Base-by-base conservation (phyloP, 2,113 vertebrate species). In the Epinephelus moara region DNA sequence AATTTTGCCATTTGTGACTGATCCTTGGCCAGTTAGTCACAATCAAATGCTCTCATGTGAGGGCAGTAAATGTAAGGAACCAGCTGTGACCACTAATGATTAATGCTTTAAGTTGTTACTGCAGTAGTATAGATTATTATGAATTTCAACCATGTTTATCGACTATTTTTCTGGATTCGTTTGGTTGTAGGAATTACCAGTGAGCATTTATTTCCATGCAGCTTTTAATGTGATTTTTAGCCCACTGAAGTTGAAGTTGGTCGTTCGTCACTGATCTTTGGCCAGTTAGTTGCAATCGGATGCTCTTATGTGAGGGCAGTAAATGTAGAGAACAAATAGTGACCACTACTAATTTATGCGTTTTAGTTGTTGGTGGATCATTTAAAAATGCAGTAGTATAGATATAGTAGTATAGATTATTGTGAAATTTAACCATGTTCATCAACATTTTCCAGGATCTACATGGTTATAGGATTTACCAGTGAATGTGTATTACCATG, bases 11-110 rank as follows among this genome's bases (percentile, higher is more conserved):
- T 13, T 45, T 45, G 42, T 45, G 10, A 13, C 42, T 45, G 42
- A 45, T 45, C 42, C 12, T 45, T 45, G 12, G 42, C 42, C 42
- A 45, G 42, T 45, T 45, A 10, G 42, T 45, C 42, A 12, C 57
- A 75, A 78, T 86, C 80, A 81, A 66, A 85, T 59, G 63, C 57
- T 86, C 75, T 85, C 60, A 70, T 88, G 60, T 73, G 49, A 85
- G 73, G 72, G 45, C 64, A 45, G 73, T 25, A 25, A 23, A 75
- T 63, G 18, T 56, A 47, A 83, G 27, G 45, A 73, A 75, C 62
- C 63, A 83, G 88, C 49, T 69, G 49, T 78, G 82, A 82, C 25
- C 33, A 37, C 27, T 67, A 50, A 55, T 59, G 30, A 62, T 62
- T 59, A 30, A 70, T 82, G 63, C 76, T 69, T 81, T 78, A 45